phyloP scores from a whole-genome alignment of 92 coral and sea anemone species.

The Blastomussa wellsi region DNA sequence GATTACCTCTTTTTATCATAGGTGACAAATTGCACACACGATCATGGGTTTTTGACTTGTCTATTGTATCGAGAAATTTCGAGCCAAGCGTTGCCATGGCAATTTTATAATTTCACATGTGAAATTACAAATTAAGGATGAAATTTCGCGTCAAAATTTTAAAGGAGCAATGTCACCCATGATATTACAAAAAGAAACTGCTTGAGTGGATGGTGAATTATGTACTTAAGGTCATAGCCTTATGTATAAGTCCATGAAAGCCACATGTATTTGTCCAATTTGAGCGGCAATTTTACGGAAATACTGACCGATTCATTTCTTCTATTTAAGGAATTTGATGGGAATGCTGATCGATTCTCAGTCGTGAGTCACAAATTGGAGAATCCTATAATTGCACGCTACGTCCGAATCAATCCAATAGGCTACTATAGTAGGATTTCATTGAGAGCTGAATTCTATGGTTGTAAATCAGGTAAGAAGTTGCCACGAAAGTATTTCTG shows the following conservation, averaged over 20 bases:
- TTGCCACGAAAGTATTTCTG: neutral
- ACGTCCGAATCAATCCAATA: constrained; percentile 11
- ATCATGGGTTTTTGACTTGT: too few species aligned
- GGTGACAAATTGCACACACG: too few species aligned
- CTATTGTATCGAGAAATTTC: too few species aligned
- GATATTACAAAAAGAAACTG: too few species aligned
- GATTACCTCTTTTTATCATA: too few species aligned
- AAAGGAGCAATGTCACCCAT: too few species aligned
- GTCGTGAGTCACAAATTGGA: constrained; percentile 8
- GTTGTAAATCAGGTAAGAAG: constrained; percentile 15
- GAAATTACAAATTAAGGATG: too few species aligned
- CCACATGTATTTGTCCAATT: neutral
- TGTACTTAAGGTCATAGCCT: neutral
- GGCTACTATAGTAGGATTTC: neutral
- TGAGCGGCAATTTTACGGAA: constrained; percentile 4
- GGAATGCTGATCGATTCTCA: neutral
- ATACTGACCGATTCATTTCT: neutral
- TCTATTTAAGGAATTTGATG: constrained; percentile 7
- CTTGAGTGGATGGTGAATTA: too few species aligned
- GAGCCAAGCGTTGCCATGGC: too few species aligned
- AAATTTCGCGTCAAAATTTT: too few species aligned
- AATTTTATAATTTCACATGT: too few species aligned
- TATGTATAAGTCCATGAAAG: neutral
- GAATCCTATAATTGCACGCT: constrained; percentile 3
- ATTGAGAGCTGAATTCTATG: constrained; percentile 11